A percentile compares a stretch with the other conserved stretches of the same genome.
phyloP scores from a whole-genome alignment of 2,113 vertebrate genomes.

The Microcebus griseorufus region DNA sequence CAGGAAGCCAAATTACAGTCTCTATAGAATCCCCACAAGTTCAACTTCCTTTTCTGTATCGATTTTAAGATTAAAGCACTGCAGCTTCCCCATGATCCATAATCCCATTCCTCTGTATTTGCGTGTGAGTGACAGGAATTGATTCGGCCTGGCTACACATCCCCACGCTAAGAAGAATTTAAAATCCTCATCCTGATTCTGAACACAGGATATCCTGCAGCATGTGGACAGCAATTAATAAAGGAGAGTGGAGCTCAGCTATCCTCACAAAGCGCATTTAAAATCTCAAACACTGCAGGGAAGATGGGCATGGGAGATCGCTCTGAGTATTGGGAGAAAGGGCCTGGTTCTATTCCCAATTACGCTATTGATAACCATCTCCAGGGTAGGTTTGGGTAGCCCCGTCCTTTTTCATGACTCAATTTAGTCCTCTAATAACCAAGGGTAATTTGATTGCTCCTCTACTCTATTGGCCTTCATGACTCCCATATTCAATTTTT shows the following conservation, averaged over 20 bases:
- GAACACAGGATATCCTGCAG: neutral
- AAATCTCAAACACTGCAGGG: neutral
- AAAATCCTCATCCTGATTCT: conserved; percentile 56
- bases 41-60: conserved; percentile 66
- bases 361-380: neutral
- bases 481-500: neutral
- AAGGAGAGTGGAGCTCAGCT: neutral
- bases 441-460: conserved; percentile 17
- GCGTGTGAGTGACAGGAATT: conserved; percentile 80
- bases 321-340: neutral
- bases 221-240: neutral
- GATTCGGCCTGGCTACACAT: conserved; percentile 68
- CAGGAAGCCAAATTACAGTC: conserved; percentile 51
- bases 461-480: neutral
- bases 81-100: conserved; percentile 70
- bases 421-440: conserved; percentile 23
- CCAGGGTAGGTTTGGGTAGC: neutral
- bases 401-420: conserved; percentile 17
- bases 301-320: neutral
- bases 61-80: conserved; percentile 77
- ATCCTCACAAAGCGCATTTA: neutral
- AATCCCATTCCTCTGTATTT: conserved; percentile 78
- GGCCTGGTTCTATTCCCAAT: neutral
- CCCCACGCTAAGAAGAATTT: conserved; percentile 54
- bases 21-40: conserved; percentile 62